Conservation (phyloP, 2,797 vertebrate species). For the Myotis myotis region DNA sequence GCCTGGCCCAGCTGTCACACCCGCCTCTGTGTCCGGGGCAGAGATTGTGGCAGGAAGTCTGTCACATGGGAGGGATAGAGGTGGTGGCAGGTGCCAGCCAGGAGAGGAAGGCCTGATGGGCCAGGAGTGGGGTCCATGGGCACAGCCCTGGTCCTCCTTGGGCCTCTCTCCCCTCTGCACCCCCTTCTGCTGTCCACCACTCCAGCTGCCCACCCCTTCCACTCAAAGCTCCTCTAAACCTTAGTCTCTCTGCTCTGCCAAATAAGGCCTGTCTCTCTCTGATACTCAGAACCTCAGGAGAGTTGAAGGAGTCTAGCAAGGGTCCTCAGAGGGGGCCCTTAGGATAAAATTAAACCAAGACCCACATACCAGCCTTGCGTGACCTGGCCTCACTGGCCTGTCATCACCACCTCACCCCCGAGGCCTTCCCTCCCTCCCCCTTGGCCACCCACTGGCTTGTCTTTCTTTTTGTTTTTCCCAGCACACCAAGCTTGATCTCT, state of each 20-base stretch:
- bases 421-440: rapidly evolving
- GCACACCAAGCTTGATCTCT: background rate
- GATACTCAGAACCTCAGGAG: background rate
- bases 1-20: background rate
- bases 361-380: rapidly evolving
- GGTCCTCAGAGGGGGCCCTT: background rate
- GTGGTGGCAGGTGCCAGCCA: rapidly evolving
- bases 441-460: background rate
- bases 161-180: background rate
- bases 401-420: background rate
- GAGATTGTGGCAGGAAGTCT: constrained; percentile 56
- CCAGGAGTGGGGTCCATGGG: background rate
- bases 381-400: background rate
- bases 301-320: background rate
- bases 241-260: background rate
- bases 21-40: background rate
- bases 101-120: background rate
- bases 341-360: background rate
- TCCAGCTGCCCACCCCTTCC: background rate
- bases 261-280: background rate
- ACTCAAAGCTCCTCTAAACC: no score
- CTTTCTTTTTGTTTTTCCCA: background rate
- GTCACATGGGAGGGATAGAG: background rate
- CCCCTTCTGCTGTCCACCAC: background rate
- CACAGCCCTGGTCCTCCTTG: background rate